Evolutionary conservation across 1,140 invertebrate species (phyloP).

Genomic region (Parapsyche elsis): DNA sequence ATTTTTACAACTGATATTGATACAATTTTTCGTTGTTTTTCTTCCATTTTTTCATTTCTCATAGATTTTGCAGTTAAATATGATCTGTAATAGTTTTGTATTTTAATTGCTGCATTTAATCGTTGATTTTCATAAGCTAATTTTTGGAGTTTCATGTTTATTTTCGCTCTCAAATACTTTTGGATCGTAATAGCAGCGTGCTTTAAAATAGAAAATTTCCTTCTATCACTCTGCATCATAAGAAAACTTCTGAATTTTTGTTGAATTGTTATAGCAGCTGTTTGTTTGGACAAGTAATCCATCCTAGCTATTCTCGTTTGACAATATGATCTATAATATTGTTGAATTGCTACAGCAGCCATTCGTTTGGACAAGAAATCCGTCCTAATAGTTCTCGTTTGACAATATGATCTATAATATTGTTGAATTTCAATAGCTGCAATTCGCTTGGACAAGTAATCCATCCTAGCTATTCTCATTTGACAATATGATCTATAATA

Average conservation of each 20-base stretch:
- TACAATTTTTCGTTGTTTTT: background rate
- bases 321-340: constrained; percentile 60
- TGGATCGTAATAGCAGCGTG: constrained; percentile 59
- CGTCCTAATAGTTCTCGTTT: no score
- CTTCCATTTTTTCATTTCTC: background rate
- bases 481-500: constrained; percentile 60
- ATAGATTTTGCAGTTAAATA: constrained; percentile 37
- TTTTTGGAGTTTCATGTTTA: constrained; percentile 56
- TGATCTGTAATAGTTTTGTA: constrained; percentile 67
- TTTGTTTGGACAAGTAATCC: no score
- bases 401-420: constrained; percentile 60
- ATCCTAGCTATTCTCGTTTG: no score
- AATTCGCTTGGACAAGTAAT: no score
- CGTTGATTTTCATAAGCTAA: background rate
- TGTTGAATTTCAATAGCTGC: constrained; percentile 64
- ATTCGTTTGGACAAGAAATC: no score
- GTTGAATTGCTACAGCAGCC: constrained; percentile 64
- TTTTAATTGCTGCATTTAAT: constrained; percentile 51
- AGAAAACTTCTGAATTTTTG: background rate
- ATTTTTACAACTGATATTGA: constrained; percentile 58
- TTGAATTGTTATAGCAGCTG: constrained; percentile 53
- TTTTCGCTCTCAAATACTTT: constrained; percentile 59
- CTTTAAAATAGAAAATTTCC: constrained; percentile 57
- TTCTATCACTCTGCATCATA: constrained; percentile 36
- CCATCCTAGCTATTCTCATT: no score